Percentiles rank a stretch among this genome's conserved stretches.
phyloP scores from a whole-genome alignment of 1,140 invertebrate species.

The Hyles euphorbiae region DNA sequence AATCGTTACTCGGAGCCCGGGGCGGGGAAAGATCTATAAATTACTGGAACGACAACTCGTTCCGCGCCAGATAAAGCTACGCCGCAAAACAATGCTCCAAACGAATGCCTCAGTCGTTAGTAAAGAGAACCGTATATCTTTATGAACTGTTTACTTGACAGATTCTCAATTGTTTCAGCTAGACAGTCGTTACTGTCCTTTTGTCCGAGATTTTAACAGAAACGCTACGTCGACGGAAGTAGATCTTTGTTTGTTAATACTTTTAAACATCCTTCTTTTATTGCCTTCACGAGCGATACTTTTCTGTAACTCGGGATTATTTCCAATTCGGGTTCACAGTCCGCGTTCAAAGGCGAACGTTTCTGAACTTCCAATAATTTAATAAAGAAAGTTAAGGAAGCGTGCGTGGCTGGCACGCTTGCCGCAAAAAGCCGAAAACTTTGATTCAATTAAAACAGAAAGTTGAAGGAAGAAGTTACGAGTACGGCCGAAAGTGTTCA shows the following conservation, averaged over 20 bases:
- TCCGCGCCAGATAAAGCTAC: constrained; percentile 68
- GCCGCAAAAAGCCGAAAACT: constrained; percentile 72
- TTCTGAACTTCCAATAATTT: constrained; percentile 74
- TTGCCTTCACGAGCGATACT: constrained; percentile 36
- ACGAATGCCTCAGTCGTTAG: constrained; percentile 61
- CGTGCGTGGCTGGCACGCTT: constrained; percentile 70
- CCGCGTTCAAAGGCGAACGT: constrained; percentile 66
- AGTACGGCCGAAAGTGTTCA: constrained; percentile 13
- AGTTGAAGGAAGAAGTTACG: constrained; percentile 65
- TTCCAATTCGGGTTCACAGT: constrained; percentile 55
- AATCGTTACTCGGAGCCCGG: constrained; percentile 54
- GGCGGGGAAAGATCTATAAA: constrained; percentile 70
- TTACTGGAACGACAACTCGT: constrained; percentile 70
- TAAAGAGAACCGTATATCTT: constrained; percentile 53
- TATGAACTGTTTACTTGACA: constrained; percentile 54
- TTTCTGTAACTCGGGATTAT: constrained; percentile 51
- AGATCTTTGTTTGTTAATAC: constrained; percentile 16
- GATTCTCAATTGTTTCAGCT: constrained; percentile 31
- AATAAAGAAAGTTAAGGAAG: constrained; percentile 73
- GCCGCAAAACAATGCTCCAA: constrained; percentile 67
- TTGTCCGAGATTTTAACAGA: constrained; percentile 19
- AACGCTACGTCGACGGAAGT: constrained; percentile 5
- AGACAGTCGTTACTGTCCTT: constrained; percentile 24
- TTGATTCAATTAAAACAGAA: constrained; percentile 73
- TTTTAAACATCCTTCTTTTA: constrained; percentile 13